Evolutionary conservation across 2,113 vertebrate genomes (phyloP), one percentile per base, ranked within the genome.

Genomic region (Neomonachus schauinslandi): DNA sequence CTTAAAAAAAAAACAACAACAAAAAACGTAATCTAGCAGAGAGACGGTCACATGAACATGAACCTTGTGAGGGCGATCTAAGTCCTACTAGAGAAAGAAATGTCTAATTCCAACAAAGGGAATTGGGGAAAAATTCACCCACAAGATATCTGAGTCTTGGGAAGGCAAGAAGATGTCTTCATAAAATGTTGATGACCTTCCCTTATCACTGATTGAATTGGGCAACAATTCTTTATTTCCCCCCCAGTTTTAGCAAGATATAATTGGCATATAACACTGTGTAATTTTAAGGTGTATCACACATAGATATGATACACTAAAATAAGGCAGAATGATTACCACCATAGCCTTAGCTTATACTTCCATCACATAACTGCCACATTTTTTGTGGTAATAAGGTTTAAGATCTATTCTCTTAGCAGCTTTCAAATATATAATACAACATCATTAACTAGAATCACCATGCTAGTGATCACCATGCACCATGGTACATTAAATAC

Each of bases 41-140:
- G 16, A 82, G 14, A 14, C 1, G 31, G 3, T 0, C 16, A 21
- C 36, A 12, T 0, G 13, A 76, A 49, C 28, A 15, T 10, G 59
- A 39, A 6, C 1, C 7, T 9, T 14, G 0, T 33, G n/a, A 15
- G 33, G 5, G 36, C 42, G n/a, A 33, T 53, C 16, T 19, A 24
- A 42, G 15, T 81, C 77, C 57, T 71, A 18, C 19, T 1, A 14
- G n/a, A 59, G 7, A 61, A 46, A 79, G 24, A 10, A 59, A 5
- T 33, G 12, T 12, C 15, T 61, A 55, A 83, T 46, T 69, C 18
- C 79, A 72, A 24, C 15, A 33, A 88, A 69, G 9, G 15, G 4
- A 0, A 22, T 5, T 2, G 5, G 12, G 4, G 18, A 36, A 61
- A 3, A 42, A 61, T 28, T 59, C 18, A 36, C 33, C 4, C 24